Base-by-base conservation (phyloP, 2,113 vertebrate species). In the Oxyura jamaicensis region DNA sequence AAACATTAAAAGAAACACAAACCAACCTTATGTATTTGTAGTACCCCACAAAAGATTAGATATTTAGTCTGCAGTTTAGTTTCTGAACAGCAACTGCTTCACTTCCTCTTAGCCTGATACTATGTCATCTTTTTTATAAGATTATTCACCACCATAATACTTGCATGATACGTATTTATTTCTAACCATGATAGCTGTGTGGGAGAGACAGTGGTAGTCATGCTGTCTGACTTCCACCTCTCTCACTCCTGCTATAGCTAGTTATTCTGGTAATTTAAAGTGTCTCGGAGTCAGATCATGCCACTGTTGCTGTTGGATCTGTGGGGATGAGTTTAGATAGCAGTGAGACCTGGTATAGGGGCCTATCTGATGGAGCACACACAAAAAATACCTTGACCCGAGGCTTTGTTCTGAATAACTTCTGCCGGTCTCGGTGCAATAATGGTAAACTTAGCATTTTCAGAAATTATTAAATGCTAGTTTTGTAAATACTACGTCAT, bases 51-150 rank as follows among this genome's bases (percentile, higher is more conserved):
- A n/a, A 90, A 82, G 50, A 39, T 60, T 19, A 94, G 16, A n/a
- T 75, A 77, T 82, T 94, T 91, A 36, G 60, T 67, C 42, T 82
- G 35, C 81, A 31, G 69, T 78, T 69, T 28, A n/a, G 46, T 53
- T 94, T 93, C 68, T 74, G 13, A n/a, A 10, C 31, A 68, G 83
- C 82, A 90, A 67, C 91, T 95, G 42, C 35, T 76, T 88, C 26
- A 42, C 67, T 93, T 95, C 79, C 86, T 90, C 33, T 65, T 91
- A 55, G 11, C 35, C 74, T 72, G 69, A 72, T 82, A 28, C 28
- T 62, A 41, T 28, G 13, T 69, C 20, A 67, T 77, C 13, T 46
- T 74, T 91, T 83, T 69, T 52, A 10, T 29, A 56, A 59, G 67
- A n/a, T n/a, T 29, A 62, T 79, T 90, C 1, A 10, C 71, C 35